Percentiles rank a stretch among this genome's conserved stretches.
These are phyloP conservation scores for Acanthopagrus latus DNA, from an alignment of 2,797 vertebrate genomes.

Conservation along the genomic window DNA sequence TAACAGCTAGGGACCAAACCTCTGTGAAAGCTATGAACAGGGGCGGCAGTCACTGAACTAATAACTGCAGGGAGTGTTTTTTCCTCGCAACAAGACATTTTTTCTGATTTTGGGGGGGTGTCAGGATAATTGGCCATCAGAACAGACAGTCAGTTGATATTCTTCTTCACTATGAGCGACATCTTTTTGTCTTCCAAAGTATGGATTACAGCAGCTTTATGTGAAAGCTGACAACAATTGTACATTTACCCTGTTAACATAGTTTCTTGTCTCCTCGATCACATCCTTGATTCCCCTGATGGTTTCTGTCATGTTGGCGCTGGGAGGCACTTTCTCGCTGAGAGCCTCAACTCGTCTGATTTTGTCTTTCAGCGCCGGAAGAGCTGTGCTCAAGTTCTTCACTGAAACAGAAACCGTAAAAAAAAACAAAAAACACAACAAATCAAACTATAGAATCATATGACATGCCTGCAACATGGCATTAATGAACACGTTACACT, in stretches of 20 bases:
- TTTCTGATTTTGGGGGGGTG: too few relatives aligned
- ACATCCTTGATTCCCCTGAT: conserved; percentile 90
- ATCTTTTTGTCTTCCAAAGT: neutral
- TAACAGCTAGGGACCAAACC: too few relatives aligned
- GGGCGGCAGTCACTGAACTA: too few relatives aligned
- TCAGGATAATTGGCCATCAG: too few relatives aligned
- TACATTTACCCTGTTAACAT: conserved; percentile 87
- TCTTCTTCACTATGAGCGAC: too few relatives aligned
- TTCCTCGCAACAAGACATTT: too few relatives aligned
- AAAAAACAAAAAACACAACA: neutral
- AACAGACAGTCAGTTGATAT: too few relatives aligned
- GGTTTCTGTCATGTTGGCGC: conserved; percentile 87
- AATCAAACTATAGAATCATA: neutral
- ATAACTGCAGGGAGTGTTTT: too few relatives aligned
- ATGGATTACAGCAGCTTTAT: neutral
- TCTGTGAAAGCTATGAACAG: too few relatives aligned
- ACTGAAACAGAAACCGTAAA: conserved; percentile 58
- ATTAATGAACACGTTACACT: too few relatives aligned
- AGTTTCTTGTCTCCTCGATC: conserved; percentile 89
- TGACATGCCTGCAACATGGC: neutral
- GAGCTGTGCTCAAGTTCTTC: conserved; percentile 59
- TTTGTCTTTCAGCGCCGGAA: conserved; percentile 84
- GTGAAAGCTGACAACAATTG: neutral
- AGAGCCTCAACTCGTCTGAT: conserved; percentile 80
- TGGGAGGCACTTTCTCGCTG: conserved; percentile 75